Evolutionary conservation across 2,113 vertebrate species (phyloP).

Genomic region (Archilochus colubris): DNA sequence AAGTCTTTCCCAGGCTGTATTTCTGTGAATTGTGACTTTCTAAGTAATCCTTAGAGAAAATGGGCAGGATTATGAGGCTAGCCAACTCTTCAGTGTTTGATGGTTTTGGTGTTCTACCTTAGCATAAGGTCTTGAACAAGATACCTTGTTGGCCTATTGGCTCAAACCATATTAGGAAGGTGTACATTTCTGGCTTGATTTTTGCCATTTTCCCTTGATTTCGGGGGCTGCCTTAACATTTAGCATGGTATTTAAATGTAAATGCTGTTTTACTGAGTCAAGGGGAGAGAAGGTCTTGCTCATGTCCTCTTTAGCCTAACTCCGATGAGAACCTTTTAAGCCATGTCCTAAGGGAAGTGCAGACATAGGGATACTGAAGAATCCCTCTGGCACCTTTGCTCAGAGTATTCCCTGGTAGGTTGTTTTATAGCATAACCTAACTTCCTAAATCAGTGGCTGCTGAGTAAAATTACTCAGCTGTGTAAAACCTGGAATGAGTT

Average conservation of each 20-base stretch:
- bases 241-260: background rate
- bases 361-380: background rate
- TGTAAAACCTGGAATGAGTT: background rate
- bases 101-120: background rate
- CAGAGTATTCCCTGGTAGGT: background rate
- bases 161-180: background rate
- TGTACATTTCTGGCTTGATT: background rate
- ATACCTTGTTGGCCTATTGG: background rate
- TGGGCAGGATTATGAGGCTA: background rate
- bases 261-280: background rate
- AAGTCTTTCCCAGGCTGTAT: background rate
- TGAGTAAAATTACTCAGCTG: background rate
- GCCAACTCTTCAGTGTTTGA: background rate
- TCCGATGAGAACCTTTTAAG: background rate
- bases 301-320: background rate
- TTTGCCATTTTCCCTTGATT: background rate
- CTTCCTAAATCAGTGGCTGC: background rate
- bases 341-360: background rate
- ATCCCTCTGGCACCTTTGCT: background rate
- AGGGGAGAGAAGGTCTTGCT: background rate
- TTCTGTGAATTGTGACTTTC: background rate
- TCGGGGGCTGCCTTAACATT: background rate
- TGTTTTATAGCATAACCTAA: background rate
- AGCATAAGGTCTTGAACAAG: background rate
- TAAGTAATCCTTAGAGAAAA: background rate